These are phyloP conservation scores for Spicauda simplicius DNA, from an alignment of 2,888 invertebrate genomes.

Conservation along the genomic window DNA sequence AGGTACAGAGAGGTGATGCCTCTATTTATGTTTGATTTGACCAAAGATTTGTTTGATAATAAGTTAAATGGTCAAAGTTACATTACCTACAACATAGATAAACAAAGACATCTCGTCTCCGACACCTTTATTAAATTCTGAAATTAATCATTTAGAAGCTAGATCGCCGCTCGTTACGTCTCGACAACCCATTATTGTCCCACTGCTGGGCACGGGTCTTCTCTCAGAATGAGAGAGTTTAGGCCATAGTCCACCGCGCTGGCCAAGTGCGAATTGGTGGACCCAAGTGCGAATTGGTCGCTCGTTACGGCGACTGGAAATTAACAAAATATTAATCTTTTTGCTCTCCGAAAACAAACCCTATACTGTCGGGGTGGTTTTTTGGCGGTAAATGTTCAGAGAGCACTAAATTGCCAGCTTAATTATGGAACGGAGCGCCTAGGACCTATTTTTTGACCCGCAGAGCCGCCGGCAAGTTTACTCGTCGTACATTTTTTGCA, in stretches of 20 bases:
- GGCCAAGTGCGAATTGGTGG: too few species aligned
- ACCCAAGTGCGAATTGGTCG: too few species aligned
- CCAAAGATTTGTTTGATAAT: too few species aligned
- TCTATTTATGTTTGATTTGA: too few species aligned
- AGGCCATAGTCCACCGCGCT: too few species aligned
- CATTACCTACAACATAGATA: too few species aligned
- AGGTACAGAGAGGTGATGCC: too few species aligned
- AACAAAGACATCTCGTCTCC: background rate
- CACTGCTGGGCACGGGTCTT: too few species aligned
- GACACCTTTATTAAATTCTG: background rate
- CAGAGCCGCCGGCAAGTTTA: background rate
- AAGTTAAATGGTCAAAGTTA: too few species aligned
- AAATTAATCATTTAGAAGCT: background rate
- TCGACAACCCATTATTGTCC: too few species aligned
- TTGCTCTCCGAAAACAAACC: background rate
- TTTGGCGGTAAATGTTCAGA: background rate
- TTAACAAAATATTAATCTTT: background rate
- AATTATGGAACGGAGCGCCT: slow-evolving; percentile 5
- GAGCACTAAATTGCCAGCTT: slow-evolving; percentile 6
- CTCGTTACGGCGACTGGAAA: background rate
- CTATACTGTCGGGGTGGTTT: background rate
- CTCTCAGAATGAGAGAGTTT: too few species aligned
- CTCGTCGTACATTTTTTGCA: slow-evolving; percentile 1
- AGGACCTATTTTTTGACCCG: slow-evolving; percentile 6
- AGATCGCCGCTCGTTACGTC: background rate